Evolutionary conservation across 2,113 vertebrate genomes (phyloP), one percentile per base, ranked within the genome.

Genomic region (Erpornis zantholeuca): DNA sequence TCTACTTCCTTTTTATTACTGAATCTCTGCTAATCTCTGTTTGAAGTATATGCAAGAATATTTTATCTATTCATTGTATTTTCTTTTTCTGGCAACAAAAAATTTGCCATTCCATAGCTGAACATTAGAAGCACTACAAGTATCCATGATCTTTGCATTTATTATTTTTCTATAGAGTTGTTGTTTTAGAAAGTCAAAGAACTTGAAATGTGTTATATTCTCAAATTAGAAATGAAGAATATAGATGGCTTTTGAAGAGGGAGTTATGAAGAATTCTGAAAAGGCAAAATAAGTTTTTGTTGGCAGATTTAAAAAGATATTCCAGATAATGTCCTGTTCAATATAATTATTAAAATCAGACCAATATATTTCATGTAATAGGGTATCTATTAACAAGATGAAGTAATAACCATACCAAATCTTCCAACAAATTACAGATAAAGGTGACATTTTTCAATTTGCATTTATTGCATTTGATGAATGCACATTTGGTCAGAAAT

Each of bases 1-100:
- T 75, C 90, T 86, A 45, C 72, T 93, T 97, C 88, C 91, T 93
- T 94, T 95, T 81, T 86, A 78, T 76, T 75, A 88, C 56, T 82
- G 65, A 95, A 66, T 90, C 80, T 92, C 56, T 82, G 47, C 86
- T 84, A 84, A 88, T 94, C 87, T 93, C 83, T 79, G n/a, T 56
- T 95, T 92, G 84, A 97, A 94, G 82, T 95, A 57, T 27, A 63
- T 66, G 50, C 64, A 88, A 82, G 75, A 86, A 88, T 91, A 95
- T 82, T 73, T 82, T 82, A 77, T 80, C 57, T 92, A 73, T 82
- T 96, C 42, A 63, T 89, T 94, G 84, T 92, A 69, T 92, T 96
- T 95, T 92, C 80, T 96, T 92, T 95, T 97, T 60, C 63, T 89
- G 90, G 79, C 40, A 79, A 77, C 45, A 79, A 56, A 59, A 78